These are phyloP conservation scores for Drosophila suboccidentalis DNA, from an alignment of 2,888 invertebrate species.

Conservation along the genomic window DNA sequence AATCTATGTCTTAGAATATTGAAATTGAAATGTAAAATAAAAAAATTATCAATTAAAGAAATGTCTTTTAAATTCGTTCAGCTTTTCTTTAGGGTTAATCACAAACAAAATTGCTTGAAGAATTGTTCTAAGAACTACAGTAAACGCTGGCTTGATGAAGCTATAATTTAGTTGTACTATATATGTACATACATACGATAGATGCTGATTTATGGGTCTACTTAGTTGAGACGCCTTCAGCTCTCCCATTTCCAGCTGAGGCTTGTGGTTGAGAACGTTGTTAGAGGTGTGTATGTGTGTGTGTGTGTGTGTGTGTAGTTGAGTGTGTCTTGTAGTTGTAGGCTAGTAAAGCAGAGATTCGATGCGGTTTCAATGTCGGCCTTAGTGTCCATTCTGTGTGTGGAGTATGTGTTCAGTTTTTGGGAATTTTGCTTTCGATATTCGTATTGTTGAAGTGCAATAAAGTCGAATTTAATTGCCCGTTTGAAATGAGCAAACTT, in stretches of 20 bases:
- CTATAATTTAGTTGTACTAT: conserved; percentile 34
- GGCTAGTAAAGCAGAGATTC: conserved; percentile 46
- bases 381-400: conserved; percentile 45
- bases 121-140: conserved; percentile 1
- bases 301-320: background rate
- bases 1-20: too few relatives aligned
- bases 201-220: conserved; percentile 58
- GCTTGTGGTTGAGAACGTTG: conserved; percentile 6
- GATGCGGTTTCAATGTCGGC: conserved; percentile 62
- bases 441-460: conserved; percentile 70
- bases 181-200: background rate
- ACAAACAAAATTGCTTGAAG: conserved; percentile 1
- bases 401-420: conserved; percentile 3
- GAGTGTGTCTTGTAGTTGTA: conserved; percentile 15
- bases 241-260: conserved; percentile 1
- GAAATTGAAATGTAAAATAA: too few relatives aligned
- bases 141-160: conserved; percentile 2
- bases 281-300: conserved; percentile 17
- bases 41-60: too few relatives aligned
- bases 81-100: background rate
- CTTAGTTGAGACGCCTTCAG: conserved; percentile 42
- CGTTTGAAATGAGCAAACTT: conserved; percentile 80
- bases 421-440: background rate
- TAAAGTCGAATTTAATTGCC: conserved; percentile 83
- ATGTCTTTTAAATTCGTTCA: too few relatives aligned